Percentiles rank a stretch among this genome's conserved stretches.
phyloP scores from a whole-genome alignment of 2,888 invertebrate genomes.

The Sarcophaga caerulescens region DNA sequence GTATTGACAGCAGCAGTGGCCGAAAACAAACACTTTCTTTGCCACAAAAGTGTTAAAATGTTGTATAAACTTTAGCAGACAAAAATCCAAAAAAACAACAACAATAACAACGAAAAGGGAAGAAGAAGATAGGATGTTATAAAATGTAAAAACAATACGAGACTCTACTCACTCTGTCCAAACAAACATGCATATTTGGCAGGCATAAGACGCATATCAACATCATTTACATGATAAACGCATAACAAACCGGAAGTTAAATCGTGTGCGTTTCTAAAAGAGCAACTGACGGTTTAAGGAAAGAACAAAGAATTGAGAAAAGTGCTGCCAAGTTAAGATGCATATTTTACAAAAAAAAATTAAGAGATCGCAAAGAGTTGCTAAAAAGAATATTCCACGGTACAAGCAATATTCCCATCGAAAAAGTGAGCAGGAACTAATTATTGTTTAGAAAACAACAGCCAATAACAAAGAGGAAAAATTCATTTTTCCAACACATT shows the following conservation, averaged over 20 bases:
- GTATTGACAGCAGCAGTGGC: slow-evolving; percentile 14
- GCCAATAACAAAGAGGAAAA: slow-evolving; percentile 19
- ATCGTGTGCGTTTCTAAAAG: slow-evolving; percentile 43
- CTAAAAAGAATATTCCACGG: slow-evolving; percentile 14
- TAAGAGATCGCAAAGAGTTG: slow-evolving; percentile 54
- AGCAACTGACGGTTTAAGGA: slow-evolving; percentile 2
- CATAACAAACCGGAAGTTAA: slow-evolving; percentile 70
- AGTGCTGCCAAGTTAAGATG: slow-evolving; percentile 61
- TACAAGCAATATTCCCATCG: not conserved
- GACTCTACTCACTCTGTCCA: slow-evolving; percentile 19
- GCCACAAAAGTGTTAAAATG: slow-evolving; percentile 65
- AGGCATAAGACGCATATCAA: slow-evolving; percentile 58
- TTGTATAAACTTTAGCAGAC: slow-evolving; percentile 50
- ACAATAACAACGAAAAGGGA: not conserved
- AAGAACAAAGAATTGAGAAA: slow-evolving; percentile 1
- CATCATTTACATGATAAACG: slow-evolving; percentile 70
- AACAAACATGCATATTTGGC: slow-evolving; percentile 68
- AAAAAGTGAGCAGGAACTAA: slow-evolving; percentile 45
- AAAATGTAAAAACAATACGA: slow-evolving; percentile 1
- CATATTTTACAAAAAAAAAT: slow-evolving; percentile 1
- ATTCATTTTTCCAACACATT: slow-evolving; percentile 37
- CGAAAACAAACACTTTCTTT: slow-evolving; percentile 38
- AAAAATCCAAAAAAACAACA: slow-evolving; percentile 17
- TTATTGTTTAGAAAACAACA: slow-evolving; percentile 40
- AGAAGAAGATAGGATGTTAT: too few species aligned